Evolutionary conservation across 92 coral and sea anemone genomes (phyloP).

Genomic region (Epizoanthus fatuus): DNA sequence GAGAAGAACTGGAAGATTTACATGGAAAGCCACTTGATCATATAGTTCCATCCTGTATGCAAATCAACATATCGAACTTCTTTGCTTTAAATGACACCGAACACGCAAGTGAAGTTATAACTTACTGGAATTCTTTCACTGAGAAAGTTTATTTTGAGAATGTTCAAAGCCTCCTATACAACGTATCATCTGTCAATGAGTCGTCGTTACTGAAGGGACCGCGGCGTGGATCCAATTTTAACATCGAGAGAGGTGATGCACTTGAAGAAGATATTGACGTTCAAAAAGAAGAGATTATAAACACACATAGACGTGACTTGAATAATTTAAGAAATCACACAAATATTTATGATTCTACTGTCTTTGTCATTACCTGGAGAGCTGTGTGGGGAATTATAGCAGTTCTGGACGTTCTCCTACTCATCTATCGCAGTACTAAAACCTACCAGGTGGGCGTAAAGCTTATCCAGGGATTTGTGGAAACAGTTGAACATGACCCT

Average conservation of each 20-base stretch:
- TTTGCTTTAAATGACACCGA: conserved; percentile 58
- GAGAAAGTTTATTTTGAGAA: conserved; percentile 72
- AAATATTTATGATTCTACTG: conserved; percentile 67
- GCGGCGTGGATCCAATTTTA: conserved; percentile 48
- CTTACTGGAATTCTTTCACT: conserved; percentile 46
- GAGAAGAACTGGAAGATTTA: conserved; percentile 43
- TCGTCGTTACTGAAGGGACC: conserved; percentile 64
- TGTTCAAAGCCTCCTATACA: conserved; percentile 36
- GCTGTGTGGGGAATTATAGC: conserved; percentile 70
- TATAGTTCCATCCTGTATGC: conserved; percentile 50
- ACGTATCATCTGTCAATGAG: conserved; percentile 59
- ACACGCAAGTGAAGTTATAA: conserved; percentile 9
- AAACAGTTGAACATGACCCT: conserved; percentile 68
- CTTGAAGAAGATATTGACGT: conserved; percentile 76
- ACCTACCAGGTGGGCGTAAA: conserved; percentile 76
- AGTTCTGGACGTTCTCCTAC: conserved; percentile 73
- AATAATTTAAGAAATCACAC: conserved; percentile 55
- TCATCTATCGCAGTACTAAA: conserved; percentile 75
- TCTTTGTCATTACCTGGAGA: conserved; percentile 56
- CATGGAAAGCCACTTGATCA: conserved; percentile 44
- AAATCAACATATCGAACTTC: conserved; percentile 61
- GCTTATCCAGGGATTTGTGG: conserved; percentile 80
- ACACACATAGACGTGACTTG: conserved; percentile 4
- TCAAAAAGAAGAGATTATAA: conserved; percentile 59
- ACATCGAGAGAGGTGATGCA: conserved; percentile 78